Base-by-base conservation (phyloP, 2,113 vertebrate species). In the Ariopsis seemanni region DNA sequence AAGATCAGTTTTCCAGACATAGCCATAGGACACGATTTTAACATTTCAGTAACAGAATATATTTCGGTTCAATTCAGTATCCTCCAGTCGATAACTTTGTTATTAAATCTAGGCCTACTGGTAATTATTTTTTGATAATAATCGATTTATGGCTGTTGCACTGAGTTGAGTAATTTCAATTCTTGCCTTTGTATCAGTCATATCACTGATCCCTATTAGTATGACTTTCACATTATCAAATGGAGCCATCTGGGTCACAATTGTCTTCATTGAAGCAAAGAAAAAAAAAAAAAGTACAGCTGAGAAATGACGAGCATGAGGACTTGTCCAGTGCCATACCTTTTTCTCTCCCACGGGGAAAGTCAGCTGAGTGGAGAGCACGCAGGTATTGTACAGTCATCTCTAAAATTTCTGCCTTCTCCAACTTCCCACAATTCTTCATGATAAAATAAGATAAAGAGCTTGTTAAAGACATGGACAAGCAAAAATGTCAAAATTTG, bases 341-440 rank as follows among this genome's bases (percentile, higher is more conserved):
- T 94, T 99, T 99, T 90, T 99, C 98, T 94, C 97, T 96, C 22
- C 98, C 97, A 1, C 98, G 94, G 34, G 97, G 97, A 67, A 99
- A 98, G 90, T 99, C 98, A 0, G 98, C 96, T 0, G 98, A 97
- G 91, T 99, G 98, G 67, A 99, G 94, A 60, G 97, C 98, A 79
- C 97, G 92, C 88, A 99, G 93, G 91, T 99, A 99, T 92, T 99
- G 98, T 25, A 99, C 98, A 0, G 98, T 99, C 98, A 99, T 98
- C 92, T 99, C 98, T 90, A 99, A 92, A 91, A 99, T 99, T 92
- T 99, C 98, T 5, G 98, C 98, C 65, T 99, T 99, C 92, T 99
- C 98, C 90, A 99, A 93, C 92, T 99, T 99, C 27, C 98, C 98
- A 17, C 97, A 98, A 90, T 96, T 98, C 98, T 99, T 92, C 87